A percentile compares a stretch with the other conserved stretches of the same genome.
phyloP scores from a whole-genome alignment of 2,888 invertebrate species.

The Hypena proboscidalis region DNA sequence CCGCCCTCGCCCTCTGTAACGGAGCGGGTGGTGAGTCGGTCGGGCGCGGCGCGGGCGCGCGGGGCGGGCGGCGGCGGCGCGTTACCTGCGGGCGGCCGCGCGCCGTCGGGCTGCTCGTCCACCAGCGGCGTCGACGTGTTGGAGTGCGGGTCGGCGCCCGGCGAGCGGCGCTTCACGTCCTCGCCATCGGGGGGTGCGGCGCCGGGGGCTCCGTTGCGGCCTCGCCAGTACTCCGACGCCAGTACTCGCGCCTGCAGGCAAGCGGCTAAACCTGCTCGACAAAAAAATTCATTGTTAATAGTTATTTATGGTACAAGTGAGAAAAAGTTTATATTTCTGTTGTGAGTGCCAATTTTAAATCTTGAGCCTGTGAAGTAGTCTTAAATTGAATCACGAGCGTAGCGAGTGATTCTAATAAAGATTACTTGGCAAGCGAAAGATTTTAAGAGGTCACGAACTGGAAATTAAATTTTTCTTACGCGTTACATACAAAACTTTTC shows the following conservation, averaged over 20 bases:
- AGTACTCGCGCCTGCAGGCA: constrained; percentile 92
- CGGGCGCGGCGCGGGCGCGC: constrained; percentile 17
- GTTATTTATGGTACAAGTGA: no score
- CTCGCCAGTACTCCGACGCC: constrained; percentile 87
- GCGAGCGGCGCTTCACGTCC: constrained; percentile 44
- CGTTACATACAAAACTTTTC: no score
- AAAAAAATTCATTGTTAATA: no score
- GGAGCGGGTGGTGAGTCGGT: constrained; percentile 29
- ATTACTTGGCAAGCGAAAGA: no score
- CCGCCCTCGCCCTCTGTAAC: constrained; percentile 85
- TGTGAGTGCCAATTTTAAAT: no score
- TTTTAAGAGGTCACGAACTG: no score
- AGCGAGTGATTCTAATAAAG: no score
- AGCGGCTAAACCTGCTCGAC: constrained; percentile 90
- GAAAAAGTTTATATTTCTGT: no score
- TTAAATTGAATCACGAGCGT: no score
- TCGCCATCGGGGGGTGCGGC: constrained; percentile 53
- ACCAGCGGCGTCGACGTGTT: constrained; percentile 87
- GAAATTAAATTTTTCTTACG: no score
- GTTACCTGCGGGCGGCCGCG: constrained; percentile 71
- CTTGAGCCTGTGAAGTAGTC: no score
- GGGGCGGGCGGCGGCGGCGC: constrained; percentile 15
- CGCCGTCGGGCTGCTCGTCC: constrained; percentile 82
- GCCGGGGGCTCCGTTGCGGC: constrained; percentile 74
- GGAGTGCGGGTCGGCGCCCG: constrained; percentile 84